Base-by-base conservation (phyloP, 1,140 invertebrate genomes). In the Hestina assimilis region DNA sequence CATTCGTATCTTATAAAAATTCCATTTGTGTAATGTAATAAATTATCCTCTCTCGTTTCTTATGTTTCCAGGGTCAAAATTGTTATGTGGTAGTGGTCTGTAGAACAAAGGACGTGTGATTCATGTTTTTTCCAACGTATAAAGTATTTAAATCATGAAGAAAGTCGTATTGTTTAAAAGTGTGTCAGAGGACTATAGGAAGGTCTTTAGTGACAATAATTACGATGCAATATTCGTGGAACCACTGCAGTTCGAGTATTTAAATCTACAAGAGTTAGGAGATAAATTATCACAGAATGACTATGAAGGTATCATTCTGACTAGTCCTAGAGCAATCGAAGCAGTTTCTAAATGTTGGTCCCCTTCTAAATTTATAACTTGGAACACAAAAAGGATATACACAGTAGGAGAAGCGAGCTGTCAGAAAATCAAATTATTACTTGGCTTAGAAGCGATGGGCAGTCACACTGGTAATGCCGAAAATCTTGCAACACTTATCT, bases 91-190 rank as follows among this genome's bases (percentile, higher is more conserved):
- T 53, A 64, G 46, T 55, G 52, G 62, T 31, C 31, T 52, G 48
- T 52, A 15, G 35, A 65, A 69, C 57, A 69, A 72, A 69, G 59
- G 66, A 53, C 28, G 12, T 24, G 42, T 31, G 15, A 20, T 61
- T 63, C 35, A 55, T 67, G 62, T 38, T 46, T n/a, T 53, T 33
- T 53, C 41, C 40, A 28, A 15, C 8, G 20, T 35, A 54, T 14
- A 47, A 47, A 43, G 14, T 26, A n/a, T n/a, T n/a, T 42, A 41
- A 61, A 56, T 28, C 52, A 89, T 87, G 85, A 85, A 79, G 69
- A 89, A 89, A 63, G 85, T 90, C 19, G 84, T 91, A 38, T 75
- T 91, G 59, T 90, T 91, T 59, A 91, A 91, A 79, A 84, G 89
- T 57, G 84, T 81, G 59, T 90, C 90, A 42, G 90, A 91, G 46